These are phyloP conservation scores for Strigamia transsilvanica DNA, from an alignment of 2,888 invertebrate genomes.

Conservation along the genomic window DNA sequence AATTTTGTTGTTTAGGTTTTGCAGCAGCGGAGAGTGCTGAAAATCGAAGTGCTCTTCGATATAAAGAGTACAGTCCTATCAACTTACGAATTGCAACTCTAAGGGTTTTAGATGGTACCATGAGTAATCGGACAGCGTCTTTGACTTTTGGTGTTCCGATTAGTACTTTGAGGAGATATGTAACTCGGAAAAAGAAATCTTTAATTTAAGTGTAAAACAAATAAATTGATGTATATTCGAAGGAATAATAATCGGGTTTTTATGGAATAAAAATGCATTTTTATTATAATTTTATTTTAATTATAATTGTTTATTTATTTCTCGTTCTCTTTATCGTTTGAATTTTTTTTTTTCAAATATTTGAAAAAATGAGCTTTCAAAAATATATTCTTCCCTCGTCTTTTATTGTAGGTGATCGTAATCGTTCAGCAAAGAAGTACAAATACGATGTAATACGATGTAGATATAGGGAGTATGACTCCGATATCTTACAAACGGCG, in stretches of 20 bases:
- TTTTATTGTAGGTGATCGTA: slow-evolving; percentile 5
- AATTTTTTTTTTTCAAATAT: too few relatives aligned
- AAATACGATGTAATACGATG: neutral
- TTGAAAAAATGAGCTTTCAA: neutral
- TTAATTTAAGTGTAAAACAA: neutral
- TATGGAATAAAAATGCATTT: too few relatives aligned
- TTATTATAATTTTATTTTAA: too few relatives aligned
- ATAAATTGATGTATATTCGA: too few relatives aligned
- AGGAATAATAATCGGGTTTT: too few relatives aligned
- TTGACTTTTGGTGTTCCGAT: neutral
- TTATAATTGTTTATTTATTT: too few relatives aligned
- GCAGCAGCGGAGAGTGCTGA: neutral
- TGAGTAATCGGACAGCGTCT: neutral
- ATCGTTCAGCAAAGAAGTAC: slow-evolving; percentile 1
- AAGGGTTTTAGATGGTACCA: neutral
- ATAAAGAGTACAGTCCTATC: slow-evolving; percentile 33
- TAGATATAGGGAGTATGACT: neutral
- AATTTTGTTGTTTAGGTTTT: slow-evolving; percentile 28
- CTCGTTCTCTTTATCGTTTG: too few relatives aligned
- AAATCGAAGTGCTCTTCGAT: neutral
- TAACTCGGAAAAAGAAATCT: slow-evolving; percentile 68
- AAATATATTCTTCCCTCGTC: neutral
- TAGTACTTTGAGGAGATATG: slow-evolving; percentile 31
- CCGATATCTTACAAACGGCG: neutral
- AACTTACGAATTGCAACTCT: neutral